Evolutionary conservation across 2,888 invertebrate genomes (phyloP), one percentile per base, ranked within the genome.

Genomic region (Drosophila paramelanica): DNA sequence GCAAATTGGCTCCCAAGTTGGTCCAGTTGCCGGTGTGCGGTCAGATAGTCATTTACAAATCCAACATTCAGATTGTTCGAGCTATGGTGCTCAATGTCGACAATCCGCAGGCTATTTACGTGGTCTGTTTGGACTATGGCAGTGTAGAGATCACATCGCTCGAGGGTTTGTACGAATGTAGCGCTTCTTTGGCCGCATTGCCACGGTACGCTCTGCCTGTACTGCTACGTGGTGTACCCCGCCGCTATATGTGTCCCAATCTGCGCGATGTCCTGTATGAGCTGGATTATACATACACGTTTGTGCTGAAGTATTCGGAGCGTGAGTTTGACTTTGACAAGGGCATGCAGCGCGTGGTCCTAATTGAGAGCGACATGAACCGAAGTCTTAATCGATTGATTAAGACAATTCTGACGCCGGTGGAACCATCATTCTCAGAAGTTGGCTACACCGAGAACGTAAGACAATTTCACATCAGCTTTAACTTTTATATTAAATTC

Each of bases 81-180:
- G 92, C 90, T 14, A 72, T 91, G 69, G 85, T 92, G 1, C 59
- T 92, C 0, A 88, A 88, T 65, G 65, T 73, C 0, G 81, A 86
- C 1, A 69, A 89, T 56, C 59, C 77, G 1, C 67, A 82, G 2
- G 65, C 69, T 23, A 91, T 92, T 11, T 78, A 78, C 42, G 62
- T 92, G 11, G 79, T 90, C 13, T 90, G 88, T 43, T 75, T 92
- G 10, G 92, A 92, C 58, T 91, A 84, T 59, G 92, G 92, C 1
- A 92, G 88, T 67, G 67, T 90, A 14, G 92, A 91, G 60, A 25
- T 73, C 2, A 79, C 87, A 41, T 60, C 77, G 5, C 60, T 90
- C 13, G 80, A 81, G 2, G 73, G 86, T 27, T 79, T 92, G 1
- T 80, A 82, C 43, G 80, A 88, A 49, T 89, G 90, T 4, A 88